Conservation (phyloP, 1,140 invertebrate species). For the Bombus superbus region DNA sequence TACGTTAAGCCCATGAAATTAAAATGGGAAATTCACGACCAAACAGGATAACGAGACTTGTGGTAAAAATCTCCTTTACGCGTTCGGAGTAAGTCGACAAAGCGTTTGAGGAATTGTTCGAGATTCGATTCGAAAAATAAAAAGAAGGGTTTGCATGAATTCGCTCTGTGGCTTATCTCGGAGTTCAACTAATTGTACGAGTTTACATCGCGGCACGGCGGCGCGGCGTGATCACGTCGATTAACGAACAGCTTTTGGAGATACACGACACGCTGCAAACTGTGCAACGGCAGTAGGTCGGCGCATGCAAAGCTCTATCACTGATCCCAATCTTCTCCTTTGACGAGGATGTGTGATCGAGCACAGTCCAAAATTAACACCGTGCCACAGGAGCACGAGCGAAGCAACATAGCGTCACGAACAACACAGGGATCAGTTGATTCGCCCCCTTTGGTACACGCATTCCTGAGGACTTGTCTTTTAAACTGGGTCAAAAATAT, state of each 20-base stretch:
- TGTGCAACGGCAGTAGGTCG: slow-evolving; percentile 48
- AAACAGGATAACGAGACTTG: no score
- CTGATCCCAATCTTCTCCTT: slow-evolving; percentile 53
- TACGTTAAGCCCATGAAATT: neutral
- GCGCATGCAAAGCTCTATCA: slow-evolving; percentile 55
- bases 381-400: slow-evolving; percentile 39
- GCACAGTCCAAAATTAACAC: slow-evolving; percentile 63
- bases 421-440: slow-evolving; percentile 47
- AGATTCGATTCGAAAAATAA: neutral
- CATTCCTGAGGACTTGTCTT: slow-evolving; percentile 1
- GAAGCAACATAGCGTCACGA: slow-evolving; percentile 42
- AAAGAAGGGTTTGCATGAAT: slow-evolving; percentile 1
- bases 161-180: slow-evolving; percentile 4
- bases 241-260: slow-evolving; percentile 44
- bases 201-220: slow-evolving; percentile 14
- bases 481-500: slow-evolving; percentile 7
- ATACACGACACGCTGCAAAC: slow-evolving; percentile 48
- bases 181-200: slow-evolving; percentile 42
- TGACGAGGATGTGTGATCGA: slow-evolving; percentile 49
- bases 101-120: neutral
- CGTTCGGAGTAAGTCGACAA: neutral
- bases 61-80: neutral
- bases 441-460: slow-evolving; percentile 26
- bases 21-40: neutral
- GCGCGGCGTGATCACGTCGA: slow-evolving; percentile 42